These are phyloP conservation scores for Cheilinus undulatus DNA, from an alignment of 2,113 vertebrate genomes.

Conservation along the genomic window DNA sequence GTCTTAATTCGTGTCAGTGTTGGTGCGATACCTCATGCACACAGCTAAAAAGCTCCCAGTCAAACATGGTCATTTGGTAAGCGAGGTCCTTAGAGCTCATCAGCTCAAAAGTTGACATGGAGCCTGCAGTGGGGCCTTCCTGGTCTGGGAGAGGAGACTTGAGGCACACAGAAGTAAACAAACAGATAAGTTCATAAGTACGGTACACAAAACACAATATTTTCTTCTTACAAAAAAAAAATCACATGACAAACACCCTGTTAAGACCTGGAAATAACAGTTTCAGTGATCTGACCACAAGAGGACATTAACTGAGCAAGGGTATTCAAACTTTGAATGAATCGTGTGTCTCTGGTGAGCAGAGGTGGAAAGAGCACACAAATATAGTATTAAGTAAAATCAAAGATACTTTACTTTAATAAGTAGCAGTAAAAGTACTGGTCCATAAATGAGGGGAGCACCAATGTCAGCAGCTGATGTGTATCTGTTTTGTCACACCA, in stretches of 20 bases:
- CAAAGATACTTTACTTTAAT: too few relatives aligned
- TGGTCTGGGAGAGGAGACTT: constrained; percentile 95
- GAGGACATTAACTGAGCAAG: too few relatives aligned
- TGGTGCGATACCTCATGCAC: constrained; percentile 92
- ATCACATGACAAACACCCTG: not conserved
- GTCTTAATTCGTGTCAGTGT: not conserved
- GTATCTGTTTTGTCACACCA: too few relatives aligned
- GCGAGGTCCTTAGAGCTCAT: constrained; percentile 99
- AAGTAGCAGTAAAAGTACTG: too few relatives aligned
- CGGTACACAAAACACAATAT: not conserved
- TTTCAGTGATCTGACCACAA: too few relatives aligned
- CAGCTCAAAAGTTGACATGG: constrained; percentile 94
- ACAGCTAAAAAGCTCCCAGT: constrained; percentile 99
- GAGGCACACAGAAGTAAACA: constrained; percentile 20
- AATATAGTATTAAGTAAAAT: too few relatives aligned
- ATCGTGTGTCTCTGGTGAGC: too few relatives aligned
- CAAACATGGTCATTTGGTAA: constrained; percentile 96
- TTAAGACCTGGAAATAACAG: too few relatives aligned
- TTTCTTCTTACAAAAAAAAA: not conserved
- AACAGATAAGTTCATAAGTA: not conserved
- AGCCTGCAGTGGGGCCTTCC: constrained; percentile 93
- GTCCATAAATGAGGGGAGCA: too few relatives aligned
- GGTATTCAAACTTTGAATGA: too few relatives aligned
- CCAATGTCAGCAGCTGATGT: too few relatives aligned
- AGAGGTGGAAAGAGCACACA: too few relatives aligned